Conservation (phyloP, 2,113 vertebrate genomes). For the Upupa epops region DNA sequence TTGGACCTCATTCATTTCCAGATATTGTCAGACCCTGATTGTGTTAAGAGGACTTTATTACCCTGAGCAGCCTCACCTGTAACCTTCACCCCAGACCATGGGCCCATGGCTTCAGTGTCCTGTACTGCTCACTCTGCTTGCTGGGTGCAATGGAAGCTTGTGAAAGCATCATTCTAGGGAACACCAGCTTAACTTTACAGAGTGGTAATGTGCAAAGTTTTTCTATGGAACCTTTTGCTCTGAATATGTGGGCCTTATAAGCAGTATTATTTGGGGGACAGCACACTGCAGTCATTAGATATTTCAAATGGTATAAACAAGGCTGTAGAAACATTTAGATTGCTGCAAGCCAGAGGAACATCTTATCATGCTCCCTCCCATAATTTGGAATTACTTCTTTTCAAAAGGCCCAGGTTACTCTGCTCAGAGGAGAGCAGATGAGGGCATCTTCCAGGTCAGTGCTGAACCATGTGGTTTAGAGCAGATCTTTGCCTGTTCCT, state of each 20-base stretch:
- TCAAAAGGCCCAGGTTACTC: background rate
- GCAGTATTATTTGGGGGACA: background rate
- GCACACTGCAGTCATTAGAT: conserved; percentile 39
- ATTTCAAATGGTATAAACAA: conserved; percentile 46
- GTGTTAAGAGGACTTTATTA: background rate
- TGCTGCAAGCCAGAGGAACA: conserved; percentile 28
- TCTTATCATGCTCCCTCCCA: conserved; percentile 57
- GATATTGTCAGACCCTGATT: background rate
- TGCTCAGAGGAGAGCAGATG: background rate
- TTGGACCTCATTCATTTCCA: background rate
- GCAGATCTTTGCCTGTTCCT: background rate
- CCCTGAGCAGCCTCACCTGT: background rate
- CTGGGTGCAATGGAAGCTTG: background rate
- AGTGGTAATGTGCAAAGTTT: background rate
- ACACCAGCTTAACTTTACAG: background rate
- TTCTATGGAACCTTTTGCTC: background rate
- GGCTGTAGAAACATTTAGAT: conserved; percentile 13
- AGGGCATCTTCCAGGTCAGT: background rate
- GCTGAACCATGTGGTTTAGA: background rate
- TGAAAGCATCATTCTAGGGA: background rate
- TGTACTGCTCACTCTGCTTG: background rate
- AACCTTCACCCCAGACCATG: background rate
- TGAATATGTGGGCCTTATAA: conserved; percentile 3
- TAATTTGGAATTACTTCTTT: background rate
- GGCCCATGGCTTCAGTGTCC: too few species aligned